These are phyloP conservation scores for Caranx ignobilis DNA, from an alignment of 2,113 vertebrate species.

Conservation along the genomic window DNA sequence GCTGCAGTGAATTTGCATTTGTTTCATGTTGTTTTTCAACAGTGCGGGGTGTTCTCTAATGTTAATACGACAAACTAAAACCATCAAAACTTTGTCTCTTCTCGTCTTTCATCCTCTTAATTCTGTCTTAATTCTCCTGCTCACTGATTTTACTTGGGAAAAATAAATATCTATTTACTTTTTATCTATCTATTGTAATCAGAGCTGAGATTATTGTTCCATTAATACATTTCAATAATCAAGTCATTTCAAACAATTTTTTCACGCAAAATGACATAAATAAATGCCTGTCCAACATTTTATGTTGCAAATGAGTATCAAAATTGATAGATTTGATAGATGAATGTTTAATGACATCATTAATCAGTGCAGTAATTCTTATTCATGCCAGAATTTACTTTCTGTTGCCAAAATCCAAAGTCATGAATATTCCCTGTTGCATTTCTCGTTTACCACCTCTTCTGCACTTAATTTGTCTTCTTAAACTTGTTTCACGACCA, in stretches of 20 bases:
- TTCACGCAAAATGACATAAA: no score
- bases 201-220: no score
- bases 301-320: not conserved
- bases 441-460: no score
- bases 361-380: not conserved
- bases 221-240: no score
- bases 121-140: not conserved
- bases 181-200: no score
- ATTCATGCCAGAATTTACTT: not conserved
- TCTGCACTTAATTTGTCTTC: constrained; percentile 1
- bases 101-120: not conserved
- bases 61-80: not conserved
- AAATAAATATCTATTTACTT: not conserved
- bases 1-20: not conserved
- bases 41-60: not conserved
- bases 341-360: not conserved
- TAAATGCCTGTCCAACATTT: not conserved
- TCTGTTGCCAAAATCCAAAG: not conserved
- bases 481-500: constrained; percentile 45
- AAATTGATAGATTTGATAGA: not conserved
- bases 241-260: no score
- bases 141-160: not conserved
- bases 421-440: not conserved
- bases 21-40: no score
- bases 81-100: not conserved